These are phyloP conservation scores for Engystomops pustulosus DNA, from an alignment of 2,113 vertebrate species.

Conservation along the genomic window DNA sequence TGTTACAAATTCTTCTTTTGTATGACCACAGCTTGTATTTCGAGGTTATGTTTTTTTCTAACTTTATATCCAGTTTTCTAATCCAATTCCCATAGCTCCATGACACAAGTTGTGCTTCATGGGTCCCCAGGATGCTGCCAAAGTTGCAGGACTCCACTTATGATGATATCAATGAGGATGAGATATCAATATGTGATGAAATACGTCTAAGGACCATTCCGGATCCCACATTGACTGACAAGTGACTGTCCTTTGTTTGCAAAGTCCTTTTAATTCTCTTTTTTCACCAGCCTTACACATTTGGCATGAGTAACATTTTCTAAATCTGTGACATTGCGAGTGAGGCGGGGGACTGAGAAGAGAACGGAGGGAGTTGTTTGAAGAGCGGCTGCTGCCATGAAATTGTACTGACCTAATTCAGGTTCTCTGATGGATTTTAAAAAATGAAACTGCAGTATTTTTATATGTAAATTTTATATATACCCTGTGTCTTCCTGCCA, in stretches of 20 bases:
- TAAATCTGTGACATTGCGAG: conserved; percentile 50
- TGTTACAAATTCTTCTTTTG: conserved; percentile 16
- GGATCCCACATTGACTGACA: neutral
- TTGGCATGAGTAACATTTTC: conserved; percentile 47
- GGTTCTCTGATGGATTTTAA: conserved; percentile 53
- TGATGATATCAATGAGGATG: neutral
- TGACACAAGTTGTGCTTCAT: neutral
- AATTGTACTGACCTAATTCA: conserved; percentile 55
- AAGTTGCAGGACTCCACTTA: neutral
- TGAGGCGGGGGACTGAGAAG: conserved; percentile 29
- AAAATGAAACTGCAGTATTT: conserved; percentile 57
- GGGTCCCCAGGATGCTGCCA: neutral
- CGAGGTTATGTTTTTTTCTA: neutral
- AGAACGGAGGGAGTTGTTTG: conserved; percentile 43
- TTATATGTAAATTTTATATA: conserved; percentile 57
- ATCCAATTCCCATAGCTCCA: neutral
- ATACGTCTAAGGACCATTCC: neutral
- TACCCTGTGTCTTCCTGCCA: conserved; percentile 7
- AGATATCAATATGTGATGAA: neutral
- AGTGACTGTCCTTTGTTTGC: conserved; percentile 22
- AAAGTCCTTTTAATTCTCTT: conserved; percentile 18
- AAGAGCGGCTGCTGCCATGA: conserved; percentile 50
- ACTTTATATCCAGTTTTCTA: neutral
- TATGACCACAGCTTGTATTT: conserved; percentile 15
- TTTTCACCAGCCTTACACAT: conserved; percentile 16